Conservation (phyloP, 2,113 vertebrate species). For the Caracal caracal region DNA sequence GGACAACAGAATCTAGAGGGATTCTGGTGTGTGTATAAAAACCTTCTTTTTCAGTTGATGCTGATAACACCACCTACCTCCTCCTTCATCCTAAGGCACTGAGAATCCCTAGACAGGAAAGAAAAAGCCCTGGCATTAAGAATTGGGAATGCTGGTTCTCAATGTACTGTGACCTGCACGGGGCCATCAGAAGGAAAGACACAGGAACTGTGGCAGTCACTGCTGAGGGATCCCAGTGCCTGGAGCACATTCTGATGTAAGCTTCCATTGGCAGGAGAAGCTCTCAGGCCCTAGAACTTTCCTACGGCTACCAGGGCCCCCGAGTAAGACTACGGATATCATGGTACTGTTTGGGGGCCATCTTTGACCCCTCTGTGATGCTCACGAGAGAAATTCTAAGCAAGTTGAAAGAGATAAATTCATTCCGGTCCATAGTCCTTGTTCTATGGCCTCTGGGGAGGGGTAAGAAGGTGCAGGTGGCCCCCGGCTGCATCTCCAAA, state of each 20-base stretch:
- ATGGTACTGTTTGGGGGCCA: neutral
- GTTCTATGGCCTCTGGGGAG: neutral
- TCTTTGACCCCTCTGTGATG: neutral
- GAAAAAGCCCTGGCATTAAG: neutral
- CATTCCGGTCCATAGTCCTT: neutral
- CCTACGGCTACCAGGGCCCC: neutral
- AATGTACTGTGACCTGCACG: neutral
- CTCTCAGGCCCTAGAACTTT: neutral
- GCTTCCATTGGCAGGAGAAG: neutral
- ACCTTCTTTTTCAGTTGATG: neutral
- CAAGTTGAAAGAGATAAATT: neutral
- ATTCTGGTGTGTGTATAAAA: neutral
- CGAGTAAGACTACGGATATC: neutral
- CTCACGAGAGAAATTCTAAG: neutral
- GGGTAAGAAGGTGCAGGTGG: neutral
- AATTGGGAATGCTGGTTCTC: neutral
- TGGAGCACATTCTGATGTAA: neutral
- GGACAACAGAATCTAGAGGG: neutral
- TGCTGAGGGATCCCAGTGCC: neutral
- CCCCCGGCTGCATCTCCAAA: accelerated
- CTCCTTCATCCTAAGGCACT: neutral
- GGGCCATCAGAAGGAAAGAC: neutral
- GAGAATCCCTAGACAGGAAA: neutral
- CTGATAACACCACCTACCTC: neutral
- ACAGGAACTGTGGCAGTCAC: neutral